These are phyloP conservation scores for Idaea straminata DNA, from an alignment of 2,888 invertebrate genomes.

Conservation along the genomic window DNA sequence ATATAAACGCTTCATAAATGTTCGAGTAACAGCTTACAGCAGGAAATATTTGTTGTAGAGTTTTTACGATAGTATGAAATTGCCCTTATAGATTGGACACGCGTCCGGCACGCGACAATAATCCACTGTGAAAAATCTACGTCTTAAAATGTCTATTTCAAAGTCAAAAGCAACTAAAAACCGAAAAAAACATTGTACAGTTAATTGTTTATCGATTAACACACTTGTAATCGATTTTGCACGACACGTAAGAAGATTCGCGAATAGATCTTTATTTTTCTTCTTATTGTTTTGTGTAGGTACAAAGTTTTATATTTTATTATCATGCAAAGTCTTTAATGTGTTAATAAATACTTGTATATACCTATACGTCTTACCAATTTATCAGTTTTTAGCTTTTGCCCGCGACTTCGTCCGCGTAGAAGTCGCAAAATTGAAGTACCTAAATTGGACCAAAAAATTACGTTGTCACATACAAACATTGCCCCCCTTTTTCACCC, in stretches of 20 bases:
- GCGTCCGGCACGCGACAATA: conserved; percentile 58
- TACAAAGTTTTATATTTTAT: too few relatives aligned
- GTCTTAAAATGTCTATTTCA: conserved; percentile 39
- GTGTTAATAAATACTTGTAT: too few relatives aligned
- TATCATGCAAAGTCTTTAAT: too few relatives aligned
- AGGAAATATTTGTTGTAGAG: not conserved
- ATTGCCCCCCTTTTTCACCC: too few relatives aligned
- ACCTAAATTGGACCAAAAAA: too few relatives aligned
- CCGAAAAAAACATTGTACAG: conserved; percentile 31
- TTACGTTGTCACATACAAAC: too few relatives aligned
- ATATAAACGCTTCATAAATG: not conserved
- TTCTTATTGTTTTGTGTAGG: not conserved
- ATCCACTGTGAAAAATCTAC: conserved; percentile 55
- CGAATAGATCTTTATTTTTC: conserved; percentile 11
- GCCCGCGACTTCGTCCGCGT: too few relatives aligned
- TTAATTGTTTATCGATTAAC: conserved; percentile 39
- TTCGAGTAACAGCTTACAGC: not conserved
- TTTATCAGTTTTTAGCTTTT: too few relatives aligned
- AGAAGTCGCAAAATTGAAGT: too few relatives aligned
- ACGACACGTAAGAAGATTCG: conserved; percentile 11
- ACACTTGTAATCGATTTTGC: conserved; percentile 23
- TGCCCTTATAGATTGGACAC: conserved; percentile 52
- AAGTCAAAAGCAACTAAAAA: conserved; percentile 26
- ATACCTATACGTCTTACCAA: too few relatives aligned
- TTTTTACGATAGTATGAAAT: not conserved